phyloP scores from a whole-genome alignment of 2,888 invertebrate species.

The Cosmopolites sordidus region DNA sequence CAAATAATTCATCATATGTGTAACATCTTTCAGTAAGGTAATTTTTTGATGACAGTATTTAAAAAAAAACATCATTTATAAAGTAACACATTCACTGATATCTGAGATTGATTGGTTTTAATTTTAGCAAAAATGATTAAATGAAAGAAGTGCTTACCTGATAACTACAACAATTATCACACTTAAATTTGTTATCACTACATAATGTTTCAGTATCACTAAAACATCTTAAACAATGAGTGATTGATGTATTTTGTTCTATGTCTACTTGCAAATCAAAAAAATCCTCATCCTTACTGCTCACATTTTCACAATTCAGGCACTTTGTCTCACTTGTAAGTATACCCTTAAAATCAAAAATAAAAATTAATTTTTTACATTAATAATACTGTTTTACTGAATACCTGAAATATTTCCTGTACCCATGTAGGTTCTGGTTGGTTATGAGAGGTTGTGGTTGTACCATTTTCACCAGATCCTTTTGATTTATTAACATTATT shows the following conservation, averaged over 20 bases:
- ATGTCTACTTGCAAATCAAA: constrained; percentile 99
- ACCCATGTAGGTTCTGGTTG: constrained; percentile 95
- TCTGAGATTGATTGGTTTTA: too few species aligned
- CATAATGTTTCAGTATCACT: constrained; percentile 98
- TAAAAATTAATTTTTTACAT: not conserved
- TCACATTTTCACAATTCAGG: constrained; percentile 98
- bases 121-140: not conserved
- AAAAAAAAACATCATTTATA: too few species aligned
- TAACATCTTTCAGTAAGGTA: too few species aligned
- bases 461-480: constrained; percentile 53
- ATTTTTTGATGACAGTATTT: too few species aligned
- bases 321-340: constrained; percentile 98
- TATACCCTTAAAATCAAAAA: constrained; percentile 62
- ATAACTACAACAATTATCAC: constrained; percentile 76
- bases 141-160: constrained; percentile 16
- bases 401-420: constrained; percentile 94
- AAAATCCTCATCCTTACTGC: constrained; percentile 99
- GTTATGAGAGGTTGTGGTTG: constrained; percentile 36
- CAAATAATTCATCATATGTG: too few species aligned
- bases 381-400: constrained; percentile 1
- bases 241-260: constrained; percentile 98
- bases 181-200: constrained; percentile 99
- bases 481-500: constrained; percentile 51
- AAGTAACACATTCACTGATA: too few species aligned
- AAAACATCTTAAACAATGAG: constrained; percentile 93